These are phyloP conservation scores for Pedionomus torquatus DNA, from an alignment of 2,113 vertebrate genomes.

Conservation along the genomic window DNA sequence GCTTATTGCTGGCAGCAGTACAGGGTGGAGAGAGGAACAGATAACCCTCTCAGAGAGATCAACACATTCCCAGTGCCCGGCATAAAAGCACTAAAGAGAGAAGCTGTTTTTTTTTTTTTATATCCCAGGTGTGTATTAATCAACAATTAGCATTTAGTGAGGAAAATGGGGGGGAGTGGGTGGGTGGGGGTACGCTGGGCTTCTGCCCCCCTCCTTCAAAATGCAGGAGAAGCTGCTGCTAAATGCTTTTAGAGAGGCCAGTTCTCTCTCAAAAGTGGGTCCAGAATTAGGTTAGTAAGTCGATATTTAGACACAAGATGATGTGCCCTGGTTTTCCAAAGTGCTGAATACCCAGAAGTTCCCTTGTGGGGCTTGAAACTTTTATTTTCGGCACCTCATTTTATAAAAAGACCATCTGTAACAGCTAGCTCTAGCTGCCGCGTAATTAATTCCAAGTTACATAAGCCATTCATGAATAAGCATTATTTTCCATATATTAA, in stretches of 20 bases:
- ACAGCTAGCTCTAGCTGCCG: background rate
- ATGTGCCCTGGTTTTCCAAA: slow-evolving; percentile 11
- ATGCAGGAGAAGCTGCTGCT: background rate
- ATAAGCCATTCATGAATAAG: slow-evolving; percentile 34
- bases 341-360: slow-evolving; percentile 5
- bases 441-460: slow-evolving; percentile 10
- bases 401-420: background rate
- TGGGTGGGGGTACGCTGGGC: background rate
- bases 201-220: accelerated
- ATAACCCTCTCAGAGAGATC: background rate
- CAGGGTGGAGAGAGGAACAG: background rate
- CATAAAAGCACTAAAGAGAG: background rate
- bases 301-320: background rate
- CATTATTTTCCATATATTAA: slow-evolving; percentile 40
- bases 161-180: background rate
- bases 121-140: background rate
- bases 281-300: slow-evolving; percentile 48
- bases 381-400: slow-evolving; percentile 21
- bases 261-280: background rate
- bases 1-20: accelerated
- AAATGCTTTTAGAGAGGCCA: background rate
- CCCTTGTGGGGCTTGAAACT: background rate
- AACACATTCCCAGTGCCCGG: background rate
- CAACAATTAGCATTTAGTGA: background rate
- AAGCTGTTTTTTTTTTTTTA: background rate